Evolutionary conservation across 2,797 vertebrate genomes (phyloP).

Genomic region (Champsocephalus esox): DNA sequence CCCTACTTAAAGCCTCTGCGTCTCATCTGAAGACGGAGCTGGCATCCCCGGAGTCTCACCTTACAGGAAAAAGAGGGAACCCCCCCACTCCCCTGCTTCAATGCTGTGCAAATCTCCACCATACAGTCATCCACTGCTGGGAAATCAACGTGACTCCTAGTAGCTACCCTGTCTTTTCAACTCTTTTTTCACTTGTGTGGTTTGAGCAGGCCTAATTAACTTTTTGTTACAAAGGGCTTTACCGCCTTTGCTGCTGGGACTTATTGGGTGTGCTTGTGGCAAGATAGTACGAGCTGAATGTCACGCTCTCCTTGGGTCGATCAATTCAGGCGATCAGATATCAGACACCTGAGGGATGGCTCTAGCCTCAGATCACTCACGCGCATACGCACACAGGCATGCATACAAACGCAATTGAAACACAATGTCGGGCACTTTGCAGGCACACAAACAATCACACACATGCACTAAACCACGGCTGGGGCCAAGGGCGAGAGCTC

Average conservation of each 20-base stretch:
- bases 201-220: conserved; percentile 68
- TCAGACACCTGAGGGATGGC: conserved; percentile 80
- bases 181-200: conserved; percentile 22
- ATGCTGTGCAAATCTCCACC: conserved; percentile 34
- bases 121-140: conserved; percentile 30
- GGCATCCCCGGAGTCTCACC: conserved; percentile 55
- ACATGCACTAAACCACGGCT: conserved; percentile 30
- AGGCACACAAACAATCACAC: conserved; percentile 34
- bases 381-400: conserved; percentile 17
- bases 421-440: conserved; percentile 11
- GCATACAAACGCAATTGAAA: conserved; percentile 31
- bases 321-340: conserved; percentile 85
- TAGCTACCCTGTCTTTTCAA: conserved; percentile 14
- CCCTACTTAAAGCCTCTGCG: conserved; percentile 71
- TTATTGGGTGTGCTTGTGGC: conserved; percentile 57
- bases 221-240: conserved; percentile 58
- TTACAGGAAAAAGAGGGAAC: conserved; percentile 45
- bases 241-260: conserved; percentile 16
- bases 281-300: conserved; percentile 76
- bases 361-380: conserved; percentile 59
- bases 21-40: conserved; percentile 58
- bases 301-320: conserved; percentile 83
- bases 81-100: conserved; percentile 15
- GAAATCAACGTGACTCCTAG: conserved; percentile 55
- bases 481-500: conserved; percentile 63